phyloP scores from a whole-genome alignment of 2,113 vertebrate species.

The Nanger granti region DNA sequence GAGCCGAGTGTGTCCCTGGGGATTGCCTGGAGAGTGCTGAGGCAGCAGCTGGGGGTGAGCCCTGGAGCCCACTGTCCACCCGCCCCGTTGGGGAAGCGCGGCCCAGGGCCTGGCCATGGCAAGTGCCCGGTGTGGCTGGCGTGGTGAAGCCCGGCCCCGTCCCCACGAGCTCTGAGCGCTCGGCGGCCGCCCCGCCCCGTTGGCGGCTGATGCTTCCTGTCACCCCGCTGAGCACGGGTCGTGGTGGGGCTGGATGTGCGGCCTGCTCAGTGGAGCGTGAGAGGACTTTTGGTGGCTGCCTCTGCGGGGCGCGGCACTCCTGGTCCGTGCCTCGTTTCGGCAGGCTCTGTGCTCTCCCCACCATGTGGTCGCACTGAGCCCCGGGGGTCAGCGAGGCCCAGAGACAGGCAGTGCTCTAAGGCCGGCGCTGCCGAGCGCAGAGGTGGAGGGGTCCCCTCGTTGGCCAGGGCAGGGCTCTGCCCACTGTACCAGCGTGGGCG shows the following conservation, averaged over 20 bases:
- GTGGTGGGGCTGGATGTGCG: not conserved
- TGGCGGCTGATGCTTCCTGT: not conserved
- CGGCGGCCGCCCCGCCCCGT: fast-evolving
- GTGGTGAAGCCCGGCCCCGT: fast-evolving
- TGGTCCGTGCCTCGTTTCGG: fast-evolving
- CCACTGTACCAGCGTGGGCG: not conserved
- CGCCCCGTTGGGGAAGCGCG: fast-evolving
- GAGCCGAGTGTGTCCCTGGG: no score
- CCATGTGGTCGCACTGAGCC: not conserved
- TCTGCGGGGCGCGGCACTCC: fast-evolving
- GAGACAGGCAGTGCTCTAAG: fast-evolving
- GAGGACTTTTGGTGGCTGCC: fast-evolving
- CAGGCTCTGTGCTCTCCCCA: not conserved
- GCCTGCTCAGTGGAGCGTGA: not conserved
- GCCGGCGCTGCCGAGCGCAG: fast-evolving
- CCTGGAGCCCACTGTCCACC: fast-evolving
- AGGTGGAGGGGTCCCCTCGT: fast-evolving
- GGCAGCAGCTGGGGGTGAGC: fast-evolving
- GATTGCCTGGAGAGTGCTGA: fast-evolving
- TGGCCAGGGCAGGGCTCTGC: not conserved
- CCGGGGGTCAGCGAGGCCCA: not conserved
- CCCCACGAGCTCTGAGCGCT: fast-evolving
- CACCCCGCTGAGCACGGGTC: fast-evolving
- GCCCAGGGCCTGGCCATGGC: fast-evolving
- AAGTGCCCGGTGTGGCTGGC: fast-evolving